Conservation (phyloP, 1,140 invertebrate species). For the Aethina tumida region DNA sequence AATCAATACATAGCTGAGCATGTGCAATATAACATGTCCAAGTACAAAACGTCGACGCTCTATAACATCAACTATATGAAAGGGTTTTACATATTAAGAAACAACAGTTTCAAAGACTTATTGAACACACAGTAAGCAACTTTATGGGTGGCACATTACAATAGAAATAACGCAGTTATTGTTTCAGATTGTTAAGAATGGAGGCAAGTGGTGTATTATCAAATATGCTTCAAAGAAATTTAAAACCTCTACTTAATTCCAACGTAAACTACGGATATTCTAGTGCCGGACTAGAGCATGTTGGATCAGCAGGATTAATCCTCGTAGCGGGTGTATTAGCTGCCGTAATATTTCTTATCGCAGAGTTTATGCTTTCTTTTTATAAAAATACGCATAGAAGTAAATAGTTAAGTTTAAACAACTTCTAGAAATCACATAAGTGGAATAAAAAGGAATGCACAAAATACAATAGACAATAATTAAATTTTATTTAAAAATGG, state of each 20-base stretch:
- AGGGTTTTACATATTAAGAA: slow-evolving; percentile 10
- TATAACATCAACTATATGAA: slow-evolving; percentile 5
- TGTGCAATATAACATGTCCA: background rate
- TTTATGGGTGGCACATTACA: background rate
- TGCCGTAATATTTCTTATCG: slow-evolving; percentile 11
- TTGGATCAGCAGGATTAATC: slow-evolving; percentile 21
- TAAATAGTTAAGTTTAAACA: no score
- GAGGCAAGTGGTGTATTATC: slow-evolving; percentile 15
- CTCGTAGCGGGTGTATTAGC: slow-evolving; percentile 16
- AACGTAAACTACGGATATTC: slow-evolving; percentile 17
- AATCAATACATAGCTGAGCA: background rate
- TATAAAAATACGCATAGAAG: slow-evolving; percentile 9
- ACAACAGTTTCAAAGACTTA: slow-evolving; percentile 5
- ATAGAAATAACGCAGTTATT: slow-evolving; percentile 1
- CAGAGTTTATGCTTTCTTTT: slow-evolving; percentile 10
- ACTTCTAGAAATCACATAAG: no score
- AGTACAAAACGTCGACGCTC: slow-evolving; percentile 5
- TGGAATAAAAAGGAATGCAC: no score
- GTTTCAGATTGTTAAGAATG: slow-evolving; percentile 19
- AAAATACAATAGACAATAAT: no score
- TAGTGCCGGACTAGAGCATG: slow-evolving; percentile 23
- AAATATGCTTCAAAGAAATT: slow-evolving; percentile 10
- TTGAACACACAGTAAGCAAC: slow-evolving; percentile 14
- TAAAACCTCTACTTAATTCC: slow-evolving; percentile 4
- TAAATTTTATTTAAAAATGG: no score